Evolutionary conservation across 1,140 invertebrate genomes (phyloP).

Genomic region (Piezodorus guildinii): DNA sequence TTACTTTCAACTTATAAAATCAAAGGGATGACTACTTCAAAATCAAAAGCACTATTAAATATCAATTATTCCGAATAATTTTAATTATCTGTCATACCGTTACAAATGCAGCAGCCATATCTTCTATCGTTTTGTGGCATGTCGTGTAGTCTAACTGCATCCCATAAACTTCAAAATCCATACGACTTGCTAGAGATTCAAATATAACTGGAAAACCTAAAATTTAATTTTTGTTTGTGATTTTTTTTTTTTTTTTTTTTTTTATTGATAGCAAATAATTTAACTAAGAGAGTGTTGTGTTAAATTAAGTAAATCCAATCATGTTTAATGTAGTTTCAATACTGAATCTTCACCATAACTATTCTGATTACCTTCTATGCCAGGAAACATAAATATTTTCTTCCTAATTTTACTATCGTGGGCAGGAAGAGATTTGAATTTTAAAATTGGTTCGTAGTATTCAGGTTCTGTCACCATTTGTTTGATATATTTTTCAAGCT

Average conservation of each 20-base stretch:
- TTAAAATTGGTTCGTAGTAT: background rate
- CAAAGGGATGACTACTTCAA: no score
- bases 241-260: background rate
- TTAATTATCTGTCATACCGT: constrained; percentile 34
- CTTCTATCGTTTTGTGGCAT: constrained; percentile 25
- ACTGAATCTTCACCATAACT: no score
- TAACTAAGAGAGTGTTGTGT: no score
- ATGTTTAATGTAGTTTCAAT: no score
- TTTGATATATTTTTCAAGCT: background rate
- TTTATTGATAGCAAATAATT: background rate
- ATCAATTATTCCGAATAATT: no score
- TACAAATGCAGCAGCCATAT: constrained; percentile 34
- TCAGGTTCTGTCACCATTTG: background rate
- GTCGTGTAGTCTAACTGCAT: constrained; percentile 45
- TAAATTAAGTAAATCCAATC: no score
- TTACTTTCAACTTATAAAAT: no score
- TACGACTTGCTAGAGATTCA: constrained; percentile 42
- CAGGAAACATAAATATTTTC: constrained; percentile 60
- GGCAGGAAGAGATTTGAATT: background rate
- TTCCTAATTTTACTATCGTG: background rate
- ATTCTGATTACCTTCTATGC: constrained; percentile 48
- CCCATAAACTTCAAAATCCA: constrained; percentile 51
- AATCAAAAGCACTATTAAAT: no score
- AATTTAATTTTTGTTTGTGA: background rate
- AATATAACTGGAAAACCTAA: constrained; percentile 41